Percentiles rank a stretch among this genome's conserved stretches.
Conservation (phyloP, 2,113 vertebrate genomes). For the Phyllostomus hastatus region DNA sequence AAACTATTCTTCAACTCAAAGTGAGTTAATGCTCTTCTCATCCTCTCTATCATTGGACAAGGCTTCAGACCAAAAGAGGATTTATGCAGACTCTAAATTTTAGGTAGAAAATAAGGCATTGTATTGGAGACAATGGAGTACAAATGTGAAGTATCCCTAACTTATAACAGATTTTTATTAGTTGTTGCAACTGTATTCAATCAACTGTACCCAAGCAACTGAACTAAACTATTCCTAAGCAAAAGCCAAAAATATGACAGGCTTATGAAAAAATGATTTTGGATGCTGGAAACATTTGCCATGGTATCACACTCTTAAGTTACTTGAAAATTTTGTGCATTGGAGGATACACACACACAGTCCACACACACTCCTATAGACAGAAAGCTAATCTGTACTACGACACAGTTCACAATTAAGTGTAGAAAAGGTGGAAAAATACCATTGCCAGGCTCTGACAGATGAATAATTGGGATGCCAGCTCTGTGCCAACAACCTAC, state of each 20-base stretch:
- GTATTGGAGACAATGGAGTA: neutral
- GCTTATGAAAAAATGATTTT: conserved; percentile 56
- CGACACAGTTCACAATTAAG: neutral
- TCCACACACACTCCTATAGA: neutral
- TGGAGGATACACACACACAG: neutral
- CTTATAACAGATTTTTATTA: conserved; percentile 64
- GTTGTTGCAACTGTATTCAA: conserved; percentile 65
- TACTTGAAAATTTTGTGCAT: conserved; percentile 35
- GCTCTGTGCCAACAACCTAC: neutral
- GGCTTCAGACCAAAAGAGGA: neutral
- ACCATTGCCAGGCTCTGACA: neutral
- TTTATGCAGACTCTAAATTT: neutral
- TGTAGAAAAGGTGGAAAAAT: neutral
- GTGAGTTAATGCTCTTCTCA: neutral
- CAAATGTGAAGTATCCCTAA: conserved; percentile 35
- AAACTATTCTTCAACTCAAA: neutral
- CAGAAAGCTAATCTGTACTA: neutral
- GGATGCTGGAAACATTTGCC: conserved; percentile 39
- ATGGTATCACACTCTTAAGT: conserved; percentile 41
- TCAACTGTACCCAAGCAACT: conserved; percentile 63
- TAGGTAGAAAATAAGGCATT: conserved; percentile 9
- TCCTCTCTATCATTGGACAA: neutral
- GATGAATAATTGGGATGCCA: neutral
- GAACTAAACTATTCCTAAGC: conserved; percentile 64
- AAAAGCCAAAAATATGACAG: conserved; percentile 51